Conservation (phyloP, 2,797 vertebrate species). For the Tiaroga cobitis region DNA sequence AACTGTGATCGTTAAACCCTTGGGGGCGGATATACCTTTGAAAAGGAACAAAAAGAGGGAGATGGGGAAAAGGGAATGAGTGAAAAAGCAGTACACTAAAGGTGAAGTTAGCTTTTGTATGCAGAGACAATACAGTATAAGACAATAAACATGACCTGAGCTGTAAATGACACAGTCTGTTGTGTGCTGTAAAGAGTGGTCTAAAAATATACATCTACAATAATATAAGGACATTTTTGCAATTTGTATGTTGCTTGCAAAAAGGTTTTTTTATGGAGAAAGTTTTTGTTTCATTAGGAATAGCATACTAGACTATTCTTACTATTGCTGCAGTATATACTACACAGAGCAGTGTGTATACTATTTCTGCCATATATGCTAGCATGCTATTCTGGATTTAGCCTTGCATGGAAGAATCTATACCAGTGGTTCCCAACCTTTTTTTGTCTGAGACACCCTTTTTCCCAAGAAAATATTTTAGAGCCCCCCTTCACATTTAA, state of each 20-base stretch:
- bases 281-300: not conserved
- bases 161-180: not conserved
- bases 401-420: not conserved
- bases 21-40: conserved; percentile 43
- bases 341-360: not conserved
- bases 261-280: not conserved
- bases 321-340: not conserved
- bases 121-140: not conserved
- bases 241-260: not conserved
- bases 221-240: not conserved
- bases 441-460: too few relatives aligned
- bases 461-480: too few relatives aligned
- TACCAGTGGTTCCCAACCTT: too few relatives aligned
- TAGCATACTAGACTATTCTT: not conserved
- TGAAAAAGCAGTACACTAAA: conserved; percentile 49
- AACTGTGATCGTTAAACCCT: conserved; percentile 47
- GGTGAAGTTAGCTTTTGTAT: conserved; percentile 27
- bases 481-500: too few relatives aligned
- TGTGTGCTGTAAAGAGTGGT: not conserved
- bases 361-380: not conserved
- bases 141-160: not conserved
- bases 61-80: not conserved
- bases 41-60: not conserved
- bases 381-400: not conserved
- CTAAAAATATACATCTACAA: not conserved